Base-by-base conservation (phyloP, 53 echinoderm and acorn worm species). In the Hippasteria phrygiana region DNA sequence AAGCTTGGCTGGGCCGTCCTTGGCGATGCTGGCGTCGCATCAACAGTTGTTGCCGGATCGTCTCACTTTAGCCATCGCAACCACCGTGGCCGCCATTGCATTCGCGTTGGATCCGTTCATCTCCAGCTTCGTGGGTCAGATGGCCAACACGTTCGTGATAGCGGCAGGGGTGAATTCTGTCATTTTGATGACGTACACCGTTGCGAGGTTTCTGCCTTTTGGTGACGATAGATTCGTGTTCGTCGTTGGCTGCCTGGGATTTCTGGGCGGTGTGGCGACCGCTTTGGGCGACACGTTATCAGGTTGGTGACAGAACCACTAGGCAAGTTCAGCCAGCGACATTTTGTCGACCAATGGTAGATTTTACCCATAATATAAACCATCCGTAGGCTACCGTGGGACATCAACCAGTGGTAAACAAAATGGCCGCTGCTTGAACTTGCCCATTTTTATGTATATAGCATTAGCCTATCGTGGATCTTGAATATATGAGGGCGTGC, bases 291-390 rank as follows among this genome's bases (percentile, higher is more conserved):
- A 70, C 39, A n/a, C n/a, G 36, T 10, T 33, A 37, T 70, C 71
- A 38, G 71, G 71, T 70, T 63, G 20, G 64, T 63, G 32, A 28
- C n/a, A n/a, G n/a, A n/a, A n/a, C n/a, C n/a, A n/a, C n/a, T n/a
- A n/a, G n/a, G n/a, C n/a, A n/a, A n/a, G n/a, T n/a, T n/a, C n/a
- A n/a, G n/a, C n/a, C n/a, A n/a, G n/a, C n/a, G n/a, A n/a, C n/a
- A n/a, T n/a, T n/a, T n/a, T n/a, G n/a, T n/a, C n/a, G n/a, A n/a
- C n/a, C n/a, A n/a, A n/a, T n/a, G n/a, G n/a, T n/a, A n/a, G n/a
- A n/a, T n/a, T n/a, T n/a, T n/a, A n/a, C n/a, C n/a, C n/a, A n/a
- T n/a, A n/a, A n/a, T n/a, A n/a, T n/a, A n/a, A n/a, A n/a, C n/a
- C n/a, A n/a, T n/a, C n/a, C n/a, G n/a, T n/a, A n/a, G n/a, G n/a